Evolutionary conservation across 2,888 invertebrate species (phyloP).

Genomic region (Sylvicola cinctus): DNA sequence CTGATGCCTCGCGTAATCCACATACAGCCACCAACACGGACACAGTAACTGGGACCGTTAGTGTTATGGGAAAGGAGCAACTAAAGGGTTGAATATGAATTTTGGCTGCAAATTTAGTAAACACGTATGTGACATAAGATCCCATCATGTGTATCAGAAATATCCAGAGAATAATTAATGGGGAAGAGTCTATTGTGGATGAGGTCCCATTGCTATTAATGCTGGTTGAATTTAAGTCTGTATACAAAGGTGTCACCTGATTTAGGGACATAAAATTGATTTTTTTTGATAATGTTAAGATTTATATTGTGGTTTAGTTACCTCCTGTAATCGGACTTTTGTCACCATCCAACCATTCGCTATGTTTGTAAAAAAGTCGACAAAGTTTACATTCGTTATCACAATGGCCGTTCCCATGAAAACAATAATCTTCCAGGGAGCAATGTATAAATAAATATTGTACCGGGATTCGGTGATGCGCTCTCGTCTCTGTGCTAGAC

Average conservation of each 20-base stretch:
- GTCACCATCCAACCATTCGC: conserved; percentile 25
- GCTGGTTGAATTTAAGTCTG: conserved; percentile 4
- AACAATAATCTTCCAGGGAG: conserved; percentile 54
- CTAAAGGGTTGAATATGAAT: conserved; percentile 76
- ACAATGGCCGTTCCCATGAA: conserved; percentile 44
- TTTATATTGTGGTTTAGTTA: too few species aligned
- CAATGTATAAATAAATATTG: conserved; percentile 48
- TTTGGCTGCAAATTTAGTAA: conserved; percentile 68
- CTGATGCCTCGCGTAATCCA: conserved; percentile 38
- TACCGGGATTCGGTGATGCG: conserved; percentile 45
- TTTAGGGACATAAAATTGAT: not conserved
- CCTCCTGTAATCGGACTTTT: too few species aligned
- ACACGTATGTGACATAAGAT: conserved; percentile 43
- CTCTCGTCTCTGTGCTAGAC: conserved; percentile 27
- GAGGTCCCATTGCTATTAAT: not conserved
- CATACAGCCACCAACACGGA: conserved; percentile 44
- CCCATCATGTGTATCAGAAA: conserved; percentile 41
- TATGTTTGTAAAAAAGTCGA: conserved; percentile 27
- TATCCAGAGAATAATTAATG: conserved; percentile 29
- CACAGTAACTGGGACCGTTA: conserved; percentile 55
- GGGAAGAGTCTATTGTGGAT: conserved; percentile 9
- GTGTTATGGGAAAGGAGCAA: conserved; percentile 61
- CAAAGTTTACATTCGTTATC: conserved; percentile 22
- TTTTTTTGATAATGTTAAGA: too few species aligned
- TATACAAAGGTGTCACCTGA: conserved; percentile 4